These are phyloP conservation scores for Lamellibrachia columna DNA, from an alignment of 2,888 invertebrate genomes.

Conservation along the genomic window DNA sequence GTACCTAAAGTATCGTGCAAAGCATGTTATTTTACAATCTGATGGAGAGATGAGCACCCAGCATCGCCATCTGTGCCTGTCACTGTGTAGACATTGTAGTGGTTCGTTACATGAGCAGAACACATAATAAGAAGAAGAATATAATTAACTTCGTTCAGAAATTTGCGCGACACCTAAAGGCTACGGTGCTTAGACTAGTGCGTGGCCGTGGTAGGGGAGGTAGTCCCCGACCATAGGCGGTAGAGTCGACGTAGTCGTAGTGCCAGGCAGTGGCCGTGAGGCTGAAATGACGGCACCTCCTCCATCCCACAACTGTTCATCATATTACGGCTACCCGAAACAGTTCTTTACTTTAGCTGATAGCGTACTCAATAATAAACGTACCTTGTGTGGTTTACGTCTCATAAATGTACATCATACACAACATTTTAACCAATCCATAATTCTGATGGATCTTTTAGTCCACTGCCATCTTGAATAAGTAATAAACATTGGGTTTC, in stretches of 20 bases:
- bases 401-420: not conserved
- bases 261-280: not conserved
- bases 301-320: not conserved
- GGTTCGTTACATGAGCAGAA: not conserved
- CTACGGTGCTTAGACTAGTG: no score
- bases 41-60: no score
- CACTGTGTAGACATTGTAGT: no score
- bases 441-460: not conserved
- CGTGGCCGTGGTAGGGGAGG: not conserved
- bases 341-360: not conserved
- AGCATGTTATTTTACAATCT: no score
- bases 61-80: no score
- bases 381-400: not conserved
- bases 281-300: not conserved
- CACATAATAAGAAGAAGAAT: not conserved
- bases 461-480: constrained; percentile 1
- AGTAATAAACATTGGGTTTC: constrained; percentile 12
- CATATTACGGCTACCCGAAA: not conserved
- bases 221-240: not conserved
- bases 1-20: no score
- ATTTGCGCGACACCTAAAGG: not conserved
- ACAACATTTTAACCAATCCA: constrained; percentile 4
- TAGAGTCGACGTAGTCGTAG: not conserved
- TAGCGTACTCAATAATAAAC: not conserved
- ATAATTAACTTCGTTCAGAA: not conserved